phyloP scores from a whole-genome alignment of 2,888 invertebrate species.

The Coremacera marginata region DNA sequence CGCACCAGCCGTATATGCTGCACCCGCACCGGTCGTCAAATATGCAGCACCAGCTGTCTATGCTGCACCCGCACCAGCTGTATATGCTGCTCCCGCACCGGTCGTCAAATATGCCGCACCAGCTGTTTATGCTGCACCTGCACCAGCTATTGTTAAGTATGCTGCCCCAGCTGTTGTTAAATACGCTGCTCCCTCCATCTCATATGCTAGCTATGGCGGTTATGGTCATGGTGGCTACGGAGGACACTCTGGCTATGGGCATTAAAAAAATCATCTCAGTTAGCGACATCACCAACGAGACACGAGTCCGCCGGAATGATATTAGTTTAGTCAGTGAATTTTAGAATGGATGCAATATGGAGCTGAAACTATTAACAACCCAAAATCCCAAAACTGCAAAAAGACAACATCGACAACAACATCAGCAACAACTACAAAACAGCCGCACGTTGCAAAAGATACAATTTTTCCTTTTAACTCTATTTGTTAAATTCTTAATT shows the following conservation, averaged over 20 bases:
- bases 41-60: slow-evolving; percentile 49
- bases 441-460: slow-evolving; percentile 48
- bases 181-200: slow-evolving; percentile 53
- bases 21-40: slow-evolving; percentile 49
- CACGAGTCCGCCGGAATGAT: slow-evolving; percentile 18
- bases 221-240: slow-evolving; percentile 46
- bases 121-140: slow-evolving; percentile 43
- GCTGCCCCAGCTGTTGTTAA: slow-evolving; percentile 49
- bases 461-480: slow-evolving; percentile 4
- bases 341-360: slow-evolving; percentile 6
- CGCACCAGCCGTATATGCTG: slow-evolving; percentile 43
- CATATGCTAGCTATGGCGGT: slow-evolving; percentile 38
- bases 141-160: slow-evolving; percentile 43
- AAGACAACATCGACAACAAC: slow-evolving; percentile 17
- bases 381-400: slow-evolving; percentile 1
- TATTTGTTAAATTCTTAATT: slow-evolving; percentile 21
- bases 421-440: slow-evolving; percentile 36
- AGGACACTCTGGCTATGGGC: slow-evolving; percentile 50
- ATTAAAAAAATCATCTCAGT: slow-evolving; percentile 47
- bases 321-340: slow-evolving; percentile 10
- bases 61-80: slow-evolving; percentile 53
- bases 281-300: slow-evolving; percentile 48
- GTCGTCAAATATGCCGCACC: slow-evolving; percentile 56
- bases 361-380: slow-evolving; percentile 23
- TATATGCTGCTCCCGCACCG: slow-evolving; percentile 42